Conservation (phyloP, 2,113 vertebrate species). For the Podarcis cretensis region DNA sequence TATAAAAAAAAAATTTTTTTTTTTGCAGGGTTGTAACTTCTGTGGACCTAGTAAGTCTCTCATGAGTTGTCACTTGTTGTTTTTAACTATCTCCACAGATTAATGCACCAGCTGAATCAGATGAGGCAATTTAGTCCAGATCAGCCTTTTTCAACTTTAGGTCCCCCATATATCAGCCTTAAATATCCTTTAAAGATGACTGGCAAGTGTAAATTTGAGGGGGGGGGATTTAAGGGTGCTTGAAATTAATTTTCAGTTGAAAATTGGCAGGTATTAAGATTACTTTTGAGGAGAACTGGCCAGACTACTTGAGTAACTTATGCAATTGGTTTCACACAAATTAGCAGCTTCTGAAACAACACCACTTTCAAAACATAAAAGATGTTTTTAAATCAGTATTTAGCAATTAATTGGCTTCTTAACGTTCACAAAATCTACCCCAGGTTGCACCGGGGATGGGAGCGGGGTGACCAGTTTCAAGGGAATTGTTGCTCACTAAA, state of each 20-base stretch:
- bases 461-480: not conserved
- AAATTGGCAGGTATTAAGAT: not conserved
- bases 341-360: slow-evolving; percentile 40
- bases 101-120: not conserved
- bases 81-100: not conserved
- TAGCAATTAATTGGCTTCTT: slow-evolving; percentile 60
- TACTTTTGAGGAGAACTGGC: slow-evolving; percentile 23
- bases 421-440: slow-evolving; percentile 62
- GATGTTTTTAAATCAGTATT: slow-evolving; percentile 59
- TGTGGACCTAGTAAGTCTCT: too few species aligned
- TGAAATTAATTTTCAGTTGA: not conserved
- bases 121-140: not conserved
- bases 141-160: not conserved
- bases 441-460: slow-evolving; percentile 43
- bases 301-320: slow-evolving; percentile 24
- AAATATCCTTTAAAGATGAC: not conserved
- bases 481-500: slow-evolving; percentile 29
- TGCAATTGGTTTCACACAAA: slow-evolving; percentile 35
- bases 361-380: slow-evolving; percentile 28
- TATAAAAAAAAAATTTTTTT: too few species aligned
- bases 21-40: too few species aligned
- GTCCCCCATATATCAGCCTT: not conserved
- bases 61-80: too few species aligned
- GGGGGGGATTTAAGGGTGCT: not conserved
- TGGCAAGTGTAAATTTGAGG: not conserved